Evolutionary conservation across 2,888 invertebrate species (phyloP), one percentile per base, ranked within the genome.

Genomic region (Scrobipalpa costella): DNA sequence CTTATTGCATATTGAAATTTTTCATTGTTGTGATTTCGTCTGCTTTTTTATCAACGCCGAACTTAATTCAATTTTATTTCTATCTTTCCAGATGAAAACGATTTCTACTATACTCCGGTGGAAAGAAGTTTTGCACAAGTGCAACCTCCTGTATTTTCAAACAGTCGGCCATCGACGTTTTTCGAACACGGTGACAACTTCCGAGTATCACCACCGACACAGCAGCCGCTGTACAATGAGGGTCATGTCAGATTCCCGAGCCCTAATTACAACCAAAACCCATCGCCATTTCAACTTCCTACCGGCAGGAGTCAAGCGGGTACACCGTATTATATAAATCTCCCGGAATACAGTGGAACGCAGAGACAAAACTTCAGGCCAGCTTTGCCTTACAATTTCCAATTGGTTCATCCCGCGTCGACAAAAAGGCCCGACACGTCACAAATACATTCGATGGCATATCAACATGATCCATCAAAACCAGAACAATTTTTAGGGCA

Each of bases 401-500:
- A 92, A 79, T 75, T 88, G 68, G 79, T 85, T 59, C 90, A 91
- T 67, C 89, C 90, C 63, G 89, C 90, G 6, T 88, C 92, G 38
- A 93, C 93, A 3, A 90, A 92, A 74, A 86, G 90, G 73, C 94
- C 94, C 49, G 93, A 93, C 69, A 85, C 89, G 65, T 86, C 93
- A 67, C 89, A 92, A 72, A 92, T 93, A 70, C 93, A 93, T 75
- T 90, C 91, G n/a, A 85, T 89, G 60, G 92, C 90, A 5, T 93
- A 93, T 73, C 93, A 92, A 74, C 92, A 92, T 74, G 91, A 93
- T 73, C 93, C 93, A 13, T 92, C 93, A 2, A 93, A 93, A 76
- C 92, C 93, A 27, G 94, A 94, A 86, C 93, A 93, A 49, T 94
- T 94, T 78, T 80, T 94, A 64, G 93, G 93, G 8, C 93, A 94